Evolutionary conservation across 2,888 invertebrate species (phyloP), one percentile per base, ranked within the genome.

Genomic region (Acrobasis repandana): DNA sequence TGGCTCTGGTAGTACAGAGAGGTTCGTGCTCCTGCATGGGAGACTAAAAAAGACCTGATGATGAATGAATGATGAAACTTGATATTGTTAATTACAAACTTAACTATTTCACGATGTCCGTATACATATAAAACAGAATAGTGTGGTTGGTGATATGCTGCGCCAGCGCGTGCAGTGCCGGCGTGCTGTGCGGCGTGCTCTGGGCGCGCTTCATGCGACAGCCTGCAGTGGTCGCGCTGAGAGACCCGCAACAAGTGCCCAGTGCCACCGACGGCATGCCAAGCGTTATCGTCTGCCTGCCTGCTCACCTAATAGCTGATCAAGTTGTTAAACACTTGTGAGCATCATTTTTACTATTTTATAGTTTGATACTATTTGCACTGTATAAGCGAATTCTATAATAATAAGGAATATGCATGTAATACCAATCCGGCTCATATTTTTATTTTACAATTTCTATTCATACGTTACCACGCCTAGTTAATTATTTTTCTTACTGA

Each of bases 141-240:
- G 71, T 77, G 1, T 91, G 91, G 90, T 20, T 83, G n/a, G 1
- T 80, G 0, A 80, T 84, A n/a, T 86, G 85, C 62, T 70, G 70
- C 38, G 80, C 81, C 0, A 86, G 88, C 69, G 83, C 88, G 1
- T 78, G 79, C 59, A 88, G 88, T 65, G 88, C 89, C 0, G 88
- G 82, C 10, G 62, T 81, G 60, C 79, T 90, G 15, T 88, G 85
- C 74, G 76, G 77, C 0, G 88, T 85, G 61, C 73, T 92, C 63
- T 90, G 90, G 90, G 76, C 76, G 47, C 81, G 90, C 9, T 90
- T 88, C 74, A 66, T 77, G 50, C 73, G 86, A 52, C 72, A 85
- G 46, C 90, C 91, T 0, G 85, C 87, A 5, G 62, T 91, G 62
- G 71, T 91, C 11, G 75, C 79, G 38, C 69, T 85, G 8, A 68